Evolutionary conservation across 2,113 vertebrate species (phyloP).

Genomic region (Petaurus breviceps): DNA sequence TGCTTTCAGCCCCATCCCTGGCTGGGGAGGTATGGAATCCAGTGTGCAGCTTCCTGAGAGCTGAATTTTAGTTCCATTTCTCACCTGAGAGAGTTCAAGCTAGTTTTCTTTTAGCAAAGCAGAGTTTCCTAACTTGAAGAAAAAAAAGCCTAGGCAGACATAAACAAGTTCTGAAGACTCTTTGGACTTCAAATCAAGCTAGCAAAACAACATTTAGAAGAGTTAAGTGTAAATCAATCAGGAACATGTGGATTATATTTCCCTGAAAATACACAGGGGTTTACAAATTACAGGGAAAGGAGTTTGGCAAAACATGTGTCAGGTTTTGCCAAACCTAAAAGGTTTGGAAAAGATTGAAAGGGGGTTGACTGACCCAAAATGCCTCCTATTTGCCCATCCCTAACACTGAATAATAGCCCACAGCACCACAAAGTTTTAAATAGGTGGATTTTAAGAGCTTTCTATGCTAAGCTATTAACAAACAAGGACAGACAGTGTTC

Average conservation of each 20-base stretch:
- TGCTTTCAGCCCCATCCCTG: slow-evolving; percentile 16
- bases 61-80: slow-evolving; percentile 61
- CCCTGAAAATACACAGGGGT: slow-evolving; percentile 78
- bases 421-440: slow-evolving; percentile 71
- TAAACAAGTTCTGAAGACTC: slow-evolving; percentile 75
- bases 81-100: slow-evolving; percentile 18
- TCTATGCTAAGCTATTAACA: slow-evolving; percentile 67
- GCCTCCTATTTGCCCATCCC: slow-evolving; percentile 70
- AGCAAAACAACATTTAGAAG: slow-evolving; percentile 76
- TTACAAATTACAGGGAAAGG: slow-evolving; percentile 78
- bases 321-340: slow-evolving; percentile 78
- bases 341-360: slow-evolving; percentile 76
- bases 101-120: slow-evolving; percentile 66
- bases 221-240: slow-evolving; percentile 79
- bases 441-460: slow-evolving; percentile 73
- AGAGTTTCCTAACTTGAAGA: slow-evolving; percentile 53
- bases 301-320: slow-evolving; percentile 69
- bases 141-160: slow-evolving; percentile 58
- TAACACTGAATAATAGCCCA: slow-evolving; percentile 75
- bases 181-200: slow-evolving; percentile 77
- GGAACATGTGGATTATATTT: slow-evolving; percentile 77
- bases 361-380: slow-evolving; percentile 70
- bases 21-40: neutral
- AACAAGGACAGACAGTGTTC: slow-evolving; percentile 48
- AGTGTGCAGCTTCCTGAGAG: slow-evolving; percentile 53